Conservation (phyloP, 2,888 invertebrate species). For the Archips crataeganus region DNA sequence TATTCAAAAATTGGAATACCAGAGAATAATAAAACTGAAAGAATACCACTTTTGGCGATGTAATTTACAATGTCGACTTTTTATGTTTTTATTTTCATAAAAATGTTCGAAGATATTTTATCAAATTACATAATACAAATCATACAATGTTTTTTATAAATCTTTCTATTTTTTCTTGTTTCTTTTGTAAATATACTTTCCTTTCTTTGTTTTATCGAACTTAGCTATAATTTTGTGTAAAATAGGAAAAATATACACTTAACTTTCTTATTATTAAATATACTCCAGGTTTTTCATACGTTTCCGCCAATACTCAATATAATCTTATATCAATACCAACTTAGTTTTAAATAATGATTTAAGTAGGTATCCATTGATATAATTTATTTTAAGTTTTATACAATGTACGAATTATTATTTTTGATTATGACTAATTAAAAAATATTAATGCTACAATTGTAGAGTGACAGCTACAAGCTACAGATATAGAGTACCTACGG, state of each 20-base stretch:
- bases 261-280: not conserved
- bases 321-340: conserved; percentile 42
- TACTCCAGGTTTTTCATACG: conserved; percentile 37
- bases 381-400: conserved; percentile 42
- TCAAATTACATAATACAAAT: not conserved
- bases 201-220: conserved; percentile 19
- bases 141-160: not conserved
- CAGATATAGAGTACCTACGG: too few species aligned
- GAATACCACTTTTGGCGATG: not conserved
- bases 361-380: conserved; percentile 31
- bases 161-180: not conserved
- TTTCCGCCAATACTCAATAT: conserved; percentile 48
- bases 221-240: conserved; percentile 17
- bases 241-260: not conserved
- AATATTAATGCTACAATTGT: not conserved
- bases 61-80: not conserved
- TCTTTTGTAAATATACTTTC: not conserved
- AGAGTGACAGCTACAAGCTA: not conserved
- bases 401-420: conserved; percentile 23
- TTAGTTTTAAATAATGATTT: conserved; percentile 36
- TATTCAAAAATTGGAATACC: not conserved
- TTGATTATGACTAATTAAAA: not conserved
- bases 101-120: not conserved
- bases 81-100: not conserved
- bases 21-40: not conserved